Percentiles rank a stretch among this genome's conserved stretches.
phyloP scores from a whole-genome alignment of 2,113 vertebrate genomes.

The Podarcis muralis region DNA sequence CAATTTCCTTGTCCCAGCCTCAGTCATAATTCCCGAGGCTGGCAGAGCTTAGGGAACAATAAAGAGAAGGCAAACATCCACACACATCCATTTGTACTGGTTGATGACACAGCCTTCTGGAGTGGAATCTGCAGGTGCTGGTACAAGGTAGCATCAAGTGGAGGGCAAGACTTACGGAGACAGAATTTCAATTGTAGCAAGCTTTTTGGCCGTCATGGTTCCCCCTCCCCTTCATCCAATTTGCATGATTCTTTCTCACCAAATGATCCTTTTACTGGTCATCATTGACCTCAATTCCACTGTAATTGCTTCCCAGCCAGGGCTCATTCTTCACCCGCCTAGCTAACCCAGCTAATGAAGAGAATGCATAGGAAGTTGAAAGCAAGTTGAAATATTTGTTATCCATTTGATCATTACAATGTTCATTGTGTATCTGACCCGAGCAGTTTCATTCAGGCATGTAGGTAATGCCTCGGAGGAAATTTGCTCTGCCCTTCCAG shows the following conservation, averaged over 20 bases:
- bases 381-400: constrained; percentile 12
- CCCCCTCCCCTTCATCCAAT: neutral
- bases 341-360: constrained; percentile 26
- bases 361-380: neutral
- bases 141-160: neutral
- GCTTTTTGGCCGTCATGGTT: constrained; percentile 19
- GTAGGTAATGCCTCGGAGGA: neutral
- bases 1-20: neutral
- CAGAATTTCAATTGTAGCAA: neutral
- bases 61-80: neutral
- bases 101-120: neutral
- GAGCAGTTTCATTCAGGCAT: neutral
- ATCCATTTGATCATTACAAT: neutral
- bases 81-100: neutral
- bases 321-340: neutral
- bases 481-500: neutral
- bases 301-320: constrained; percentile 33
- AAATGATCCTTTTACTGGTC: constrained; percentile 14
- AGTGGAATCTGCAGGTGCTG: neutral
- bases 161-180: neutral
- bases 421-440: neutral
- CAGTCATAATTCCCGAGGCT: neutral
- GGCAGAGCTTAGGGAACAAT: neutral
- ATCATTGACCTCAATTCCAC: constrained; percentile 41
- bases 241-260: neutral